These are phyloP conservation scores for Iphiclides podalirius DNA, from an alignment of 2,888 invertebrate species.

Conservation along the genomic window DNA sequence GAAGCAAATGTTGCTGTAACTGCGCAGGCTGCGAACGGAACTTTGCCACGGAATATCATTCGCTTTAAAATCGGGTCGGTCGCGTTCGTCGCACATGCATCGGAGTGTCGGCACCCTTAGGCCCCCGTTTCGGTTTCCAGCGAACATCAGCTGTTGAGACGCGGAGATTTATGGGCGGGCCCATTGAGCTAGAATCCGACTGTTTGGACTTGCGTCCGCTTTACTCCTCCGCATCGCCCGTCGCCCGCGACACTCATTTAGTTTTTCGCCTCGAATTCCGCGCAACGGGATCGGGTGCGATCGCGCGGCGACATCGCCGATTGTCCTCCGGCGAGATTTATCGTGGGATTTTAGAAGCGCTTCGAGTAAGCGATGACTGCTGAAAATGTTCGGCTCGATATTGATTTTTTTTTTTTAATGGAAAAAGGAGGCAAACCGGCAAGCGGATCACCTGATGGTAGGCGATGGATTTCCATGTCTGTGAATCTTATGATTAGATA, in stretches of 20 bases:
- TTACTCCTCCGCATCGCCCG: constrained; percentile 36
- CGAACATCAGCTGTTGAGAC: constrained; percentile 74
- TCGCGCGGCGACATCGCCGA: background rate
- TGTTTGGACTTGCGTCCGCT: constrained; percentile 57
- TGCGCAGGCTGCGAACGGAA: too few species aligned
- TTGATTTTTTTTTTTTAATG: too few species aligned
- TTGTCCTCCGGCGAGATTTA: background rate
- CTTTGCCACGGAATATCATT: too few species aligned
- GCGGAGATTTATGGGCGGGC: constrained; percentile 71
- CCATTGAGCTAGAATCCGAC: constrained; percentile 67
- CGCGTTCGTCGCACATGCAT: background rate
- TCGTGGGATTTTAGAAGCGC: background rate
- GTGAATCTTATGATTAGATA: too few species aligned
- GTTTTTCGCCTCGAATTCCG: constrained; percentile 23
- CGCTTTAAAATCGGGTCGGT: too few species aligned
- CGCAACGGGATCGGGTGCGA: background rate
- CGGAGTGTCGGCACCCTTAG: constrained; percentile 6
- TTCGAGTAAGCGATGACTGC: too few species aligned
- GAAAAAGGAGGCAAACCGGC: too few species aligned
- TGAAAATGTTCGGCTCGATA: too few species aligned
- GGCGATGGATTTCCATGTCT: too few species aligned
- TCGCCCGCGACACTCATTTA: constrained; percentile 30
- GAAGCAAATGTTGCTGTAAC: too few species aligned
- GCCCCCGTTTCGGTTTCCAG: constrained; percentile 55
- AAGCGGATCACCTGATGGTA: too few species aligned